phyloP scores from a whole-genome alignment of 2,113 vertebrate genomes.

The Thalassoma bifasciatum region DNA sequence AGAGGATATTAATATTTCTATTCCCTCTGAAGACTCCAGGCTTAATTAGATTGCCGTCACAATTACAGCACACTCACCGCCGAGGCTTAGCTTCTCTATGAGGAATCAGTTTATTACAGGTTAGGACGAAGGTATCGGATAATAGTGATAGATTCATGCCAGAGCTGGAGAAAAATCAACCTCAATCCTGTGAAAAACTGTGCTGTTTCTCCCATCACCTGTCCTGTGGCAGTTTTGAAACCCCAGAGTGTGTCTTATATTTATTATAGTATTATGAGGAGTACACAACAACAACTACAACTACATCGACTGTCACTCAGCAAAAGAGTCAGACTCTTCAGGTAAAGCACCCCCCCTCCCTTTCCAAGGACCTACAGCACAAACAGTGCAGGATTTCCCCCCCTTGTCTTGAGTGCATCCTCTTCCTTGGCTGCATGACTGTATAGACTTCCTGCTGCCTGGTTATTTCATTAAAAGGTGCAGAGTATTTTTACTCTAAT shows the following conservation, averaged over 20 bases:
- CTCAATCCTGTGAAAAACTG: slow-evolving; percentile 51
- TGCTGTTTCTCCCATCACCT: slow-evolving; percentile 67
- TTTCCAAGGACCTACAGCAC: slow-evolving; percentile 27
- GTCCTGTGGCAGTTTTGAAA: slow-evolving; percentile 73
- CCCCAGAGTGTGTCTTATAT: slow-evolving; percentile 76
- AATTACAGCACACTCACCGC: slow-evolving; percentile 31
- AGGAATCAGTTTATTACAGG: slow-evolving; percentile 12
- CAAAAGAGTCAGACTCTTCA: slow-evolving; percentile 77
- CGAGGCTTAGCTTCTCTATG: neutral
- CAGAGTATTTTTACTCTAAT: neutral
- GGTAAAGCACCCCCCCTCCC: slow-evolving; percentile 84
- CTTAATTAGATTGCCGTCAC: slow-evolving; percentile 33
- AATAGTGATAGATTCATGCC: slow-evolving; percentile 27
- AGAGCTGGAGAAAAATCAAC: slow-evolving; percentile 80
- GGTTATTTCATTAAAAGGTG: neutral
- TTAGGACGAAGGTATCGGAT: neutral
- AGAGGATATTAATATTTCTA: slow-evolving; percentile 38
- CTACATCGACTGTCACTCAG: slow-evolving; percentile 78
- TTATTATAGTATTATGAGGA: slow-evolving; percentile 90
- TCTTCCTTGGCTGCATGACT: slow-evolving; percentile 50
- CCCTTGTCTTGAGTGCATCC: slow-evolving; percentile 26
- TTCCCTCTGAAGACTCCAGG: slow-evolving; percentile 30
- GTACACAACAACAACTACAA: slow-evolving; percentile 24
- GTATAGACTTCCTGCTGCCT: slow-evolving; percentile 38
- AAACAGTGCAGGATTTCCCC: slow-evolving; percentile 28